Base-by-base conservation (phyloP, 2,797 vertebrate species). In the Perodicticus potto region DNA sequence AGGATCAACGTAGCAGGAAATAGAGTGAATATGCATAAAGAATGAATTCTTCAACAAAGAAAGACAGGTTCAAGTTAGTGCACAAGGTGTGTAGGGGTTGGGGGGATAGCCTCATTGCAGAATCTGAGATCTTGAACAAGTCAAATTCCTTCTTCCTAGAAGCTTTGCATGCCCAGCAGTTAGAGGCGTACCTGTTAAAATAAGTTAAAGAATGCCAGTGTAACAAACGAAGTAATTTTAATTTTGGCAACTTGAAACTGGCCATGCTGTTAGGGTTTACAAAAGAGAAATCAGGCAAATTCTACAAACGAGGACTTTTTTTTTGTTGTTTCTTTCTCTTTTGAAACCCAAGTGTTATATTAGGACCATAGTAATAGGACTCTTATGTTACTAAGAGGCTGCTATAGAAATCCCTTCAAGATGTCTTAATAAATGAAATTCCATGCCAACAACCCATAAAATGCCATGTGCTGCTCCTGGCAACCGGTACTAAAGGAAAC, bases 111-210 rank as follows among this genome's bases (percentile, higher is more conserved):
- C 34, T 78, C 25, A 10, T 81, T 6, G 16, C 9, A 55, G 1
- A 73, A 57, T 76, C 1, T 29, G 34, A 65, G 34, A 63, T 70
- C 13, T 37, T 49, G 10, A 2, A 32, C 53, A 53, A 27, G 1
- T 59, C 23, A 69, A 29, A 89, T 82, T 23, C 2, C 12, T 63
- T 80, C 13, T n/a, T 40, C 82, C 25, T 81, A 17, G 10, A 63
- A 89, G 9, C 19, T 14, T 37, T 85, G 9, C 29, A 14, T n/a
- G 74, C 55, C 13, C 61, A 78, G 23, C 55, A 81, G 25, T 29
- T 16, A 53, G 49, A 53, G 5, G 8, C 25, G 13, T 29, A 7
- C 34, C 95, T 96, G 88, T 96, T 93, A 45, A 80, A 94, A 59
- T 37, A 3, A 34, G 29, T 29, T 32, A 19, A 29, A 93, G 43